Evolutionary conservation across 1,140 invertebrate genomes (phyloP), one percentile per base, ranked within the genome.

Genomic region (Apis cerana): DNA sequence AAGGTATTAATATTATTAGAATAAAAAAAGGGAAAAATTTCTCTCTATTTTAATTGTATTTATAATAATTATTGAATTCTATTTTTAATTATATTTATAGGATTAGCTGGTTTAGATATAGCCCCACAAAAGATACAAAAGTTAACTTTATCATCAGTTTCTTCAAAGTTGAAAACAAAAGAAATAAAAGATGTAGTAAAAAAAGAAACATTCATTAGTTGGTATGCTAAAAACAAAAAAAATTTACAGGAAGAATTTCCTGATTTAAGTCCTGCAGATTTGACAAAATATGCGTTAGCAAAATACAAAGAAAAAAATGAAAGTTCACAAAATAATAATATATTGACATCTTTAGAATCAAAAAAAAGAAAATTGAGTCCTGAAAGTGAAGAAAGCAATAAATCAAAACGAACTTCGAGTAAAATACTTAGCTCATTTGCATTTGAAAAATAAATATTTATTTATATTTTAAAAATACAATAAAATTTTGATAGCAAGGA

Each of bases 171-270:
- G 54, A 91, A 87, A 77, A 71, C 67, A 23, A 83, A 83, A 43
- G 54, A 52, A 3, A 5, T 33, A 15, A 76, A 76, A 33, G 23
- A 62, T 76, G 12, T 48, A 19, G 43, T 80, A 19, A 89, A 90
- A 50, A 93, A 91, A 82, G 89, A 90, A 64, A 94, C 94, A 12
- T 96, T 96, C 82, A 90, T 95, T 4, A 92, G 93, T 50, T 96
- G 96, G 96, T 96, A 94, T 72, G 90, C 92, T 7, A 93, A 94
- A 79, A 95, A 96, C 83, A 96, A 95, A 84, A 75, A 92, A 11
- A 86, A 89, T 11, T 89, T 96, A 12, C 93, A 95, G 89, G 89
- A 93, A 74, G 93, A 96, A 87, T 93, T 95, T 90, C 94, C 95
- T 0, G 94, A 95, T 13, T 77, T 95, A 7, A 94, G 92, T n/a